Conservation (phyloP, 2,888 invertebrate species). For the Hirudinaria manillensis region DNA sequence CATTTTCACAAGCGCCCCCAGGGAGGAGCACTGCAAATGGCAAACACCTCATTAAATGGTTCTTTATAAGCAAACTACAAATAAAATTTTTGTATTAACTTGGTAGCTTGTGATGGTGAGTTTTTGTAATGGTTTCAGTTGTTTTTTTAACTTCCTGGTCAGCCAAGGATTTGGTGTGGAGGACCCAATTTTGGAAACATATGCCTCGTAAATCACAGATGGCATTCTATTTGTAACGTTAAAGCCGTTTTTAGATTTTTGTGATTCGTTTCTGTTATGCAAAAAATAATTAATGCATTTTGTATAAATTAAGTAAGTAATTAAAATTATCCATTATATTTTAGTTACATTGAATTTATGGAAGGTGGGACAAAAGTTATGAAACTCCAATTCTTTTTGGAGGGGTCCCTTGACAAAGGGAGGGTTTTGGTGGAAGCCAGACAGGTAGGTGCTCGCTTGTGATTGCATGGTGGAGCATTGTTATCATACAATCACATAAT, state of each 20-base stretch:
- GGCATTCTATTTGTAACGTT: no score
- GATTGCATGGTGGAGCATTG: neutral
- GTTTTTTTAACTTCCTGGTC: slow-evolving; percentile 14
- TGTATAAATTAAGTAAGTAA: neutral
- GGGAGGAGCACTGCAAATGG: no score
- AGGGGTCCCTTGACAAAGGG: slow-evolving; percentile 16
- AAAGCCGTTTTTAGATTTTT: no score
- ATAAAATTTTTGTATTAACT: no score
- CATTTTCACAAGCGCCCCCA: no score
- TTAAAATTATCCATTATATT: neutral
- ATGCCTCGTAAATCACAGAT: neutral
- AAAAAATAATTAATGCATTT: neutral
- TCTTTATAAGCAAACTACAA: no score
- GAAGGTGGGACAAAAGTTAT: slow-evolving; percentile 7
- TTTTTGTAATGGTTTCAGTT: slow-evolving; percentile 3
- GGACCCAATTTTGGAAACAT: neutral
- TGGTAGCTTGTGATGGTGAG: no score
- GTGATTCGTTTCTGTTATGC: neutral
- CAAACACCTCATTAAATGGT: no score
- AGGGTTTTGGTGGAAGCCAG: slow-evolving; percentile 21
- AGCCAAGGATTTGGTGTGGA: slow-evolving; percentile 7
- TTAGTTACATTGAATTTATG: slow-evolving; percentile 11
- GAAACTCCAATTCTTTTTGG: slow-evolving; percentile 22
- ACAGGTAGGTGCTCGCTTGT: neutral
- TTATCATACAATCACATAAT: neutral